These are phyloP conservation scores for Drosophila hamatofila DNA, from an alignment of 2,888 invertebrate species.

Conservation along the genomic window DNA sequence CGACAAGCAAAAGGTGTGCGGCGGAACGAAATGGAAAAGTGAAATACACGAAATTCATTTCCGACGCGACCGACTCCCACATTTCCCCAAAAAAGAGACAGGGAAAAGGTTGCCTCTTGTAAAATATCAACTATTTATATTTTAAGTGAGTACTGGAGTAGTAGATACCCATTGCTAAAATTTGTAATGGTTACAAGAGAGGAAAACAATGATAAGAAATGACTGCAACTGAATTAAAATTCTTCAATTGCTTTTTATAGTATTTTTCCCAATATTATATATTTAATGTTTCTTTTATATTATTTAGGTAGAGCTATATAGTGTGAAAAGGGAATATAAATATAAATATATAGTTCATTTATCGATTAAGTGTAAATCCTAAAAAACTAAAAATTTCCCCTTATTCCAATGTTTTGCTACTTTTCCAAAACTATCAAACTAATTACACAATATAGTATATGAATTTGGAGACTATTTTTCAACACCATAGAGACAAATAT, in stretches of 20 bases:
- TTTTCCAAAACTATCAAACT: too few species aligned
- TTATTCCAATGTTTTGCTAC: too few species aligned
- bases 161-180: constrained; percentile 19
- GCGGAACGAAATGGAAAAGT: constrained; percentile 63
- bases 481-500: too few species aligned
- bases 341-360: too few species aligned
- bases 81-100: not conserved
- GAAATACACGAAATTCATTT: constrained; percentile 78
- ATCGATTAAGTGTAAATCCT: too few species aligned
- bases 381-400: not conserved
- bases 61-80: constrained; percentile 46
- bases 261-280: not conserved
- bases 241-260: not conserved
- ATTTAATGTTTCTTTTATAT: not conserved
- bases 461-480: too few species aligned
- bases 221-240: not conserved
- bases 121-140: constrained; percentile 21
- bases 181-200: not conserved
- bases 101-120: not conserved
- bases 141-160: not conserved
- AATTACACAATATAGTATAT: too few species aligned
- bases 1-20: constrained; percentile 46
- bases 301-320: too few species aligned
- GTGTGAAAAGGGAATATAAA: too few species aligned
- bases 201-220: not conserved